phyloP scores from a whole-genome alignment of 2,113 vertebrate genomes.

The Symphodus melops region DNA sequence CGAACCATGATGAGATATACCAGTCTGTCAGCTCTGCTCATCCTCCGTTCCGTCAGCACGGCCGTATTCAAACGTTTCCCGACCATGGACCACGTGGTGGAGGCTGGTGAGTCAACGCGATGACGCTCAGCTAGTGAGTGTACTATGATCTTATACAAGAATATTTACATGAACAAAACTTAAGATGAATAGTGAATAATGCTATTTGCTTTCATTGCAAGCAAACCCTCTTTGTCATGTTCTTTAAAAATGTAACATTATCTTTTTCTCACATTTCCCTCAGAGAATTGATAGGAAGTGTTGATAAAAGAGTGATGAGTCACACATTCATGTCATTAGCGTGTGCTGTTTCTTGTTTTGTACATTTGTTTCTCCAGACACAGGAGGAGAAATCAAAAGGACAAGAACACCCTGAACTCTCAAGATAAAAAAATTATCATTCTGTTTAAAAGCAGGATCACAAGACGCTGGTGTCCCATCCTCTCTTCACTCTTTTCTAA shows the following conservation, averaged over 20 bases:
- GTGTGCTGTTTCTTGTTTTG: conserved; percentile 25
- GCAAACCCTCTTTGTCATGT: neutral
- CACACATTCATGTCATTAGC: neutral
- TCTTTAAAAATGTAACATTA: neutral
- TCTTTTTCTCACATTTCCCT: neutral
- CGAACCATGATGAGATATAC: conserved; percentile 93
- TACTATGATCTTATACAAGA: neutral
- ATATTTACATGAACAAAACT: neutral
- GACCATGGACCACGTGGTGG: conserved; percentile 93
- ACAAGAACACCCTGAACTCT: conserved; percentile 45
- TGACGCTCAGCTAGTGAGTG: neutral
- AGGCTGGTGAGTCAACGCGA: conserved; percentile 84
- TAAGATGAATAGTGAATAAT: neutral
- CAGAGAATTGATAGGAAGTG: neutral
- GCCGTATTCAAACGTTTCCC: conserved; percentile 94
- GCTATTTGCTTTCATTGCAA: neutral
- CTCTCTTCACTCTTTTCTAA: neutral
- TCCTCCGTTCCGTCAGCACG: conserved; percentile 92
- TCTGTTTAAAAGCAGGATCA: neutral
- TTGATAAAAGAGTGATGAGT: neutral
- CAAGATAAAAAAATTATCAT: conserved; percentile 36
- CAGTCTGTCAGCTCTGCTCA: conserved; percentile 90
- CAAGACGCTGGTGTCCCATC: neutral
- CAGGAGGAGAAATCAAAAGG: conserved; percentile 26
- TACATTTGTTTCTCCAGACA: conserved; percentile 24